Evolutionary conservation across 1,140 invertebrate species (phyloP).

Genomic region (Caerostris extrusa): DNA sequence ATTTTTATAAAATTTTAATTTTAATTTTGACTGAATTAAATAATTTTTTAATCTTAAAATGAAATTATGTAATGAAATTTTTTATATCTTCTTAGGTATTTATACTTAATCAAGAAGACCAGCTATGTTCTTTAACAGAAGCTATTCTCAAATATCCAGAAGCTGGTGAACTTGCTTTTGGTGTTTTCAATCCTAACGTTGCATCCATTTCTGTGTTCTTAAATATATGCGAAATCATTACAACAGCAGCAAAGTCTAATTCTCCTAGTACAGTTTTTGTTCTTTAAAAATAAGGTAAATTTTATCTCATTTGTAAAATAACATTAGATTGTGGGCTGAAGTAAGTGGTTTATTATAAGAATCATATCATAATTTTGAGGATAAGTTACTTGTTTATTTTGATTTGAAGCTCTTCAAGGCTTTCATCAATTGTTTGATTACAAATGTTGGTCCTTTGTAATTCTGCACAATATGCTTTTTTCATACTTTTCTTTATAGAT

Average conservation of each 20-base stretch:
- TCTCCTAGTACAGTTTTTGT: slow-evolving; percentile 35
- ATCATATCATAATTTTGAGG: no score
- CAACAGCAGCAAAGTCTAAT: background rate
- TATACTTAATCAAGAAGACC: slow-evolving; percentile 38
- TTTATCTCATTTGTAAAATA: background rate
- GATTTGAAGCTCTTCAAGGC: background rate
- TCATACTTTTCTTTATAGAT: slow-evolving; percentile 2
- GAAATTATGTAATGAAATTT: no score
- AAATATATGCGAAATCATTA: slow-evolving; percentile 33
- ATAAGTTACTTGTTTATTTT: background rate
- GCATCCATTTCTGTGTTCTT: slow-evolving; percentile 30
- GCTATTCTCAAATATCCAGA: slow-evolving; percentile 24
- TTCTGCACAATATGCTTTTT: background rate
- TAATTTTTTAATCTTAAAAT: no score
- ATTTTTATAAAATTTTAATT: no score
- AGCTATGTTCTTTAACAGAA: slow-evolving; percentile 24
- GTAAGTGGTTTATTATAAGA: background rate
- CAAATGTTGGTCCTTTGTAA: background rate
- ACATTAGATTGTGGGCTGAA: background rate
- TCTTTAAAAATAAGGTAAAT: slow-evolving; percentile 58
- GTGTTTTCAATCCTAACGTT: slow-evolving; percentile 47
- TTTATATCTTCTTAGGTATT: slow-evolving; percentile 48
- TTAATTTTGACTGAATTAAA: no score
- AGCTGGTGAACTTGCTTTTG: slow-evolving; percentile 58
- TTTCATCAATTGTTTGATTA: background rate